A percentile compares a stretch with the other conserved stretches of the same genome.
These are phyloP conservation scores for Oncorhynchus masou DNA, from an alignment of 2,113 vertebrate genomes.

Conservation along the genomic window DNA sequence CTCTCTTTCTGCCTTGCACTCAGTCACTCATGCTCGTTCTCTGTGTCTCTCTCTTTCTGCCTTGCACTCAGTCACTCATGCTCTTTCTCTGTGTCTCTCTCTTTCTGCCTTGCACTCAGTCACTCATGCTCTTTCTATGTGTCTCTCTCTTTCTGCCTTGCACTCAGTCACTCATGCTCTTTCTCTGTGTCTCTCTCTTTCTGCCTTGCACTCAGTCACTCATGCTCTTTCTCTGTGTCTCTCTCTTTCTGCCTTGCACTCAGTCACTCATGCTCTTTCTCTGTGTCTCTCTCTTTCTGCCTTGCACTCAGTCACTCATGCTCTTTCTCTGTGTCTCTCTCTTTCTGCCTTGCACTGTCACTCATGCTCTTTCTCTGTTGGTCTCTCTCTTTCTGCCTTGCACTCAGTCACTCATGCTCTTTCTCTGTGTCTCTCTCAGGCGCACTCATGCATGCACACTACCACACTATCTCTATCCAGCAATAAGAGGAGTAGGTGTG, in stretches of 20 bases:
- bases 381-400: background rate
- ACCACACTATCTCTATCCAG: slow-evolving; percentile 16
- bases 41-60: background rate
- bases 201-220: background rate
- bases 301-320: background rate
- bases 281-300: background rate
- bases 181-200: background rate
- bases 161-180: background rate
- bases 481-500: slow-evolving; percentile 43
- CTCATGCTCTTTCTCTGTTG: background rate
- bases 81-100: background rate
- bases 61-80: background rate
- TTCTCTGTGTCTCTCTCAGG: no score
- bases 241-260: background rate
- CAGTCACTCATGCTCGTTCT: background rate
- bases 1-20: background rate
- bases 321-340: background rate
- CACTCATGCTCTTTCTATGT: background rate
- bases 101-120: background rate
- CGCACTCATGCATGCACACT: no score
- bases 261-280: background rate
- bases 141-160: background rate
- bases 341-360: background rate
- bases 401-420: background rate
- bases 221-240: background rate